Evolutionary conservation across 2,888 invertebrate species (phyloP).

Genomic region (Griposia aprilina): DNA sequence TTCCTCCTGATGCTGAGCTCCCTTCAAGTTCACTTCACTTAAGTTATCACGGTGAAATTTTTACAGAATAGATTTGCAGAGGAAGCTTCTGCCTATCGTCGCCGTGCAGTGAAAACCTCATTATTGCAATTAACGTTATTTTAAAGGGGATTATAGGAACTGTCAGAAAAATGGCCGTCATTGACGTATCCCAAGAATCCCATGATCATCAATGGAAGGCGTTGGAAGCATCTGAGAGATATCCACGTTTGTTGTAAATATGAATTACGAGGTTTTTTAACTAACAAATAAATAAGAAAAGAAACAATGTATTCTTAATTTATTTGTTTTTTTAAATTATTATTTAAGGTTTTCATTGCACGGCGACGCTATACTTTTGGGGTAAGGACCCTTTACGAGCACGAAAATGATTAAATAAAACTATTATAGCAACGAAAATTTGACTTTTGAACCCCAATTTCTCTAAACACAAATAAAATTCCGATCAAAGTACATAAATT

Average conservation of each 20-base stretch:
- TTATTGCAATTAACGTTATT: background rate
- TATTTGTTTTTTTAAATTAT: background rate
- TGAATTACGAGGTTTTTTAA: no score
- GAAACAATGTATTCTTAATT: no score
- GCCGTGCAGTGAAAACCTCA: background rate
- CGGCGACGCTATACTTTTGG: background rate
- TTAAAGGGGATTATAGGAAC: background rate
- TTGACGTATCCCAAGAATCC: background rate
- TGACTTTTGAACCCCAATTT: background rate
- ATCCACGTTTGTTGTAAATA: no score
- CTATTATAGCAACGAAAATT: background rate
- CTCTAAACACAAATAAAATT: background rate
- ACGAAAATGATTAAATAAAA: no score
- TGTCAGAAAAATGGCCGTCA: no score
- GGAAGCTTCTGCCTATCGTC: background rate
- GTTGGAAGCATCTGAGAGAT: no score
- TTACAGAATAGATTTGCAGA: background rate
- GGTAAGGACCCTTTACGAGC: background rate
- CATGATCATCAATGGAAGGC: background rate
- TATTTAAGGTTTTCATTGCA: background rate
- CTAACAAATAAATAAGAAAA: background rate
- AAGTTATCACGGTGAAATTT: no score
- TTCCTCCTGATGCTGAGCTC: no score
- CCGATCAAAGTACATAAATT: conserved; percentile 3
- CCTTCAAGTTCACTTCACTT: no score